Evolutionary conservation across 2,888 invertebrate genomes (phyloP).

Genomic region (Drosophila neotestacea): DNA sequence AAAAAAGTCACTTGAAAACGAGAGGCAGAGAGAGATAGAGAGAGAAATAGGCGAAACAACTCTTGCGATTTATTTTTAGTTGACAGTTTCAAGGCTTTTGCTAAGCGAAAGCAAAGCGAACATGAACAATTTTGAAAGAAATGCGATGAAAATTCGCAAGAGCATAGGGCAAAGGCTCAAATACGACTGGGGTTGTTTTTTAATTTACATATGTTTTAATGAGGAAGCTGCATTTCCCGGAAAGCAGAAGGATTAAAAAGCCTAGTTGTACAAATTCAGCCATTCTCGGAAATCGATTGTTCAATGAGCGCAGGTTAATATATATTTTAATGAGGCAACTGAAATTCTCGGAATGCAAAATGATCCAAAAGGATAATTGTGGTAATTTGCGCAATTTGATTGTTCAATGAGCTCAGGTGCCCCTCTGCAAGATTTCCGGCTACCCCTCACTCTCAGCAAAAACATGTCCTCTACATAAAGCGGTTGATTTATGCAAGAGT

Average conservation of each 20-base stretch:
- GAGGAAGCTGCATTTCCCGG: conserved; percentile 36
- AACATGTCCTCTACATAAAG: conserved; percentile 27
- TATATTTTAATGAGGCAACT: conserved; percentile 52
- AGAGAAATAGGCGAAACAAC: conserved; percentile 26
- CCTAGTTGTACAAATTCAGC: conserved; percentile 48
- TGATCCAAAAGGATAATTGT: conserved; percentile 45
- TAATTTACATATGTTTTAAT: conserved; percentile 55
- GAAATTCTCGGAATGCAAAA: conserved; percentile 20
- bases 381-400: conserved; percentile 52
- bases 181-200: conserved; percentile 16
- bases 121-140: conserved; percentile 39
- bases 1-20: conserved; percentile 19
- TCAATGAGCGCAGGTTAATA: conserved; percentile 37
- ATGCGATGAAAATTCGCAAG: conserved; percentile 47
- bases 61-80: conserved; percentile 79
- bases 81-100: conserved; percentile 78
- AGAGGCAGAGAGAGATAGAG: conserved; percentile 6
- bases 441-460: neutral
- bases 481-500: conserved; percentile 64
- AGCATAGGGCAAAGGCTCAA: conserved; percentile 6
- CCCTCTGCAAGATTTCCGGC: too few species aligned
- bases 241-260: conserved; percentile 20
- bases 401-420: conserved; percentile 58
- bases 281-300: conserved; percentile 60
- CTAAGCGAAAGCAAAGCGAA: conserved; percentile 54